phyloP scores from a whole-genome alignment of 2,888 invertebrate genomes.

The Pyrochroa serraticornis region DNA sequence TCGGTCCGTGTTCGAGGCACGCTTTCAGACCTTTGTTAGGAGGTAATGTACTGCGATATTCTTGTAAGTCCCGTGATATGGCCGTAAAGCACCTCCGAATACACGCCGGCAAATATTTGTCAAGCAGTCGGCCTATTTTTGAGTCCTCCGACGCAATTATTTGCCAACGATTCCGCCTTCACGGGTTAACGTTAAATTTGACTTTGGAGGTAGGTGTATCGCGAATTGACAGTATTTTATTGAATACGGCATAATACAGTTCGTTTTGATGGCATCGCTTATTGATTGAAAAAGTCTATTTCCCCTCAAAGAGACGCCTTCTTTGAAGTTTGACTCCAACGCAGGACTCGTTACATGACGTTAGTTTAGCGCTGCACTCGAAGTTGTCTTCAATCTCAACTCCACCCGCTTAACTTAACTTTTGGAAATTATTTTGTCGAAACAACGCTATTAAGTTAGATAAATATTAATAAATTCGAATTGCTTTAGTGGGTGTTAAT shows the following conservation, averaged over 20 bases:
- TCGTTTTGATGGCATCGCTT: constrained; percentile 40
- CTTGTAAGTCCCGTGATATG: constrained; percentile 44
- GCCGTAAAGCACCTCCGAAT: constrained; percentile 14
- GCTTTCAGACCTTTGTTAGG: constrained; percentile 47
- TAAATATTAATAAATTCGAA: too few relatives aligned
- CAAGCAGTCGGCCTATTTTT: constrained; percentile 14
- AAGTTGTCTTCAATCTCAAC: too few relatives aligned
- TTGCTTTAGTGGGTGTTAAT: too few relatives aligned
- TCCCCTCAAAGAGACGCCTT: constrained; percentile 45
- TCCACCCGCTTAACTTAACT: too few relatives aligned
- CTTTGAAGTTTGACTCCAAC: constrained; percentile 46
- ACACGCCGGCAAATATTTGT: constrained; percentile 10
- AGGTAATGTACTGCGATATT: constrained; percentile 50
- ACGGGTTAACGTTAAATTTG: constrained; percentile 22
- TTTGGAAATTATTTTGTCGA: too few relatives aligned
- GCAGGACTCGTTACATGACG: constrained; percentile 43
- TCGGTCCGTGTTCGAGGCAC: constrained; percentile 43
- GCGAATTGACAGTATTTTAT: constrained; percentile 28
- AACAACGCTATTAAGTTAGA: too few relatives aligned
- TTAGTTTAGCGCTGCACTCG: constrained; percentile 23
- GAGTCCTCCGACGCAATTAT: constrained; percentile 12
- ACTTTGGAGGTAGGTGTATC: constrained; percentile 3
- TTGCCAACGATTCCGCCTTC: constrained; percentile 12
- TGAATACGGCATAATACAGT: constrained; percentile 30
- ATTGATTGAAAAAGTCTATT: constrained; percentile 52